Percentiles rank a stretch among this genome's conserved stretches.
Conservation (phyloP, 2,113 vertebrate species). For the Phalacrocorax brasilianus region DNA sequence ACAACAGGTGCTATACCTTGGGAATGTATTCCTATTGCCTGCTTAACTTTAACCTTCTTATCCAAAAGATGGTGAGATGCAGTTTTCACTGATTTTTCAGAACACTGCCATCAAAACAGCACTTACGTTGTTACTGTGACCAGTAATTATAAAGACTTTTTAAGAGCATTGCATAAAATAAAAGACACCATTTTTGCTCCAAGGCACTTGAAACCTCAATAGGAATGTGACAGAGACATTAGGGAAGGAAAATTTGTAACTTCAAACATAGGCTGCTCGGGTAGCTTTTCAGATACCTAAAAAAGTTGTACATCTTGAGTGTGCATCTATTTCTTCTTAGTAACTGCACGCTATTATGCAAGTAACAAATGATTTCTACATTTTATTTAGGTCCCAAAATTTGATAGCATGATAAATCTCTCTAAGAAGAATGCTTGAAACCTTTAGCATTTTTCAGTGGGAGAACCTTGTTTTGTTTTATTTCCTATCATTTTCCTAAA, state of each 20-base stretch:
- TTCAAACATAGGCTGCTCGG: not conserved
- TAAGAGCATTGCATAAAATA: not conserved
- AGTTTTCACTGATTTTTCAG: not conserved
- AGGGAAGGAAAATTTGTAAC: not conserved
- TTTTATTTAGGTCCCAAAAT: not conserved
- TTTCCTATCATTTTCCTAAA: not conserved
- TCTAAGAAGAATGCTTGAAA: not conserved
- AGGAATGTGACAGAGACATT: not conserved
- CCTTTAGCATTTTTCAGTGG: not conserved
- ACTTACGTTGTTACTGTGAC: not conserved
- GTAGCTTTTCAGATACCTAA: not conserved
- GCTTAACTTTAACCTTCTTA: not conserved
- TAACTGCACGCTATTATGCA: not conserved
- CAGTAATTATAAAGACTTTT: not conserved
- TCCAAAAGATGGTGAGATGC: not conserved
- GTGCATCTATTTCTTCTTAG: not conserved
- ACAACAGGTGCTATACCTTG: not conserved
- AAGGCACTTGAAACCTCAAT: not conserved
- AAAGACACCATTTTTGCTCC: not conserved
- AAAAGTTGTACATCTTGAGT: not conserved
- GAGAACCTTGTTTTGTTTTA: not conserved
- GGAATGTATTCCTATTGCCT: not conserved
- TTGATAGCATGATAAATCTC: not conserved
- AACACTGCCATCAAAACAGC: not conserved
- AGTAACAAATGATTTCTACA: not conserved